These are phyloP conservation scores for Orthosia cruda DNA, from an alignment of 2,888 invertebrate genomes.

Conservation along the genomic window DNA sequence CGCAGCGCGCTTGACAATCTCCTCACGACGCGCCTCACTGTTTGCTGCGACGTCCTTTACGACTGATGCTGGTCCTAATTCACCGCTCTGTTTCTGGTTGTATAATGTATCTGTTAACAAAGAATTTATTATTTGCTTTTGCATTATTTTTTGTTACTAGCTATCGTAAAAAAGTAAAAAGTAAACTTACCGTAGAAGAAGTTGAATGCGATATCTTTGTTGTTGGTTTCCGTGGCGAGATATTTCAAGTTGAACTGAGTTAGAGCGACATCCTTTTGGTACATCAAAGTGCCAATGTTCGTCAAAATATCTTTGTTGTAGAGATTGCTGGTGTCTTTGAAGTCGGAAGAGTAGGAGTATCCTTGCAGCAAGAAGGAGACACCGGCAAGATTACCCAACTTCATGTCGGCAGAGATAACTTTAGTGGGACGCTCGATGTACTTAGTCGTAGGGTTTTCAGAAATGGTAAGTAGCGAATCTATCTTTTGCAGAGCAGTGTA, in stretches of 20 bases:
- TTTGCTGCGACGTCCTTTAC: constrained; percentile 82
- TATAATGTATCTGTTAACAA: constrained; percentile 66
- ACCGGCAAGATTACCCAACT: constrained; percentile 89
- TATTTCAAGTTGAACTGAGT: constrained; percentile 89
- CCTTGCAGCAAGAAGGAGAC: constrained; percentile 89
- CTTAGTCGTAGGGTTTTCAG: constrained; percentile 86
- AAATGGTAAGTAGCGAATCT: constrained; percentile 88
- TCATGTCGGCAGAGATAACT: constrained; percentile 77
- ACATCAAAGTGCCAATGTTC: constrained; percentile 74
- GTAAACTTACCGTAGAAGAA: constrained; percentile 78
- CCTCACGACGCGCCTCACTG: constrained; percentile 88
- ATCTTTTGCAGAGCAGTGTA: constrained; percentile 92
- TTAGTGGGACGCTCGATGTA: constrained; percentile 81
- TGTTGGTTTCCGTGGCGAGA: constrained; percentile 85
- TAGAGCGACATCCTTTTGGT: constrained; percentile 86
- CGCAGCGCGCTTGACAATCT: constrained; percentile 90
- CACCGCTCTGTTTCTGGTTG: constrained; percentile 79
- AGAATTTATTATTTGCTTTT: no score
- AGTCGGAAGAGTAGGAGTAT: constrained; percentile 89
- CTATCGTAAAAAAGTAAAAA: no score
- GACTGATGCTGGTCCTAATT: constrained; percentile 76
- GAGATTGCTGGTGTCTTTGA: constrained; percentile 80
- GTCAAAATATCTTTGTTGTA: constrained; percentile 69
- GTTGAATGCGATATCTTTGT: constrained; percentile 84
- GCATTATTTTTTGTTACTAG: no score